Evolutionary conservation across 2,113 vertebrate species (phyloP).

Genomic region (Cyrtonyx montezumae): DNA sequence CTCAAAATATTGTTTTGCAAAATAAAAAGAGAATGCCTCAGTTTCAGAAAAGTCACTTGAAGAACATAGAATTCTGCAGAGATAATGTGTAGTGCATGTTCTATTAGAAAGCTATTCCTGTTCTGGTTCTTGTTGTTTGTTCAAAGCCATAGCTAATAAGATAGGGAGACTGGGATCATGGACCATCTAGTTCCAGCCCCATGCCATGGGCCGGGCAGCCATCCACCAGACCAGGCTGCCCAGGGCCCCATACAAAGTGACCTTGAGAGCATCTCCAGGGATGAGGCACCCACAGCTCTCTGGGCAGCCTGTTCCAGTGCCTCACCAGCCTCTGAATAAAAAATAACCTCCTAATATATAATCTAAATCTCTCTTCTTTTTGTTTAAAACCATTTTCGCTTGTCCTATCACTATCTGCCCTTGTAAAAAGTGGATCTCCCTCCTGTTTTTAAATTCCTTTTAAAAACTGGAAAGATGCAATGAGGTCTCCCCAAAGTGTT

Average conservation of each 20-base stretch:
- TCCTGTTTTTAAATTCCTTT: neutral
- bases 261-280: too few relatives aligned
- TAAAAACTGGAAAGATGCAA: neutral
- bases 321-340: too few relatives aligned
- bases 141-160: neutral
- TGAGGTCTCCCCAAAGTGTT: neutral
- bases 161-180: neutral
- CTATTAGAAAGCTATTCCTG: neutral
- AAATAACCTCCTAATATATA: too few relatives aligned
- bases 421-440: neutral
- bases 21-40: neutral
- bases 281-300: too few relatives aligned
- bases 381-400: neutral
- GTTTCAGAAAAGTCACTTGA: neutral
- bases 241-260: too few relatives aligned
- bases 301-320: too few relatives aligned
- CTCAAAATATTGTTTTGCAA: neutral
- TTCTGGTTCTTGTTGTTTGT: neutral
- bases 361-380: neutral
- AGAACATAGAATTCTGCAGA: neutral
- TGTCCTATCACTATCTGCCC: neutral
- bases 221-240: too few relatives aligned
- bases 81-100: fast-evolving
- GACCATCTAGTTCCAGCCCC: too few relatives aligned
- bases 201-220: too few relatives aligned